Conservation (phyloP, 2,113 vertebrate species). For the Myotis davidii region DNA sequence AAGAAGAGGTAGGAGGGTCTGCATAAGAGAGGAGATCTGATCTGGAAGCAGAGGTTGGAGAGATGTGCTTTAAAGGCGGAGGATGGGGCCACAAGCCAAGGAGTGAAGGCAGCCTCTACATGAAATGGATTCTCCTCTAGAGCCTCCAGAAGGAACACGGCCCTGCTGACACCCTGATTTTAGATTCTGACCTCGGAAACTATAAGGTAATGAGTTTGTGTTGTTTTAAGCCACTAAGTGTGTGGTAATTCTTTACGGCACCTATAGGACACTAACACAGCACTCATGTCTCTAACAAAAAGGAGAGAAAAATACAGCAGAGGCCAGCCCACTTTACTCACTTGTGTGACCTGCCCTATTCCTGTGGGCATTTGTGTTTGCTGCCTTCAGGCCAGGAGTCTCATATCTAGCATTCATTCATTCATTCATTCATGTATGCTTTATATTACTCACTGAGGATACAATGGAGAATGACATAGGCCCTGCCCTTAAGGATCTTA, state of each 20-base stretch:
- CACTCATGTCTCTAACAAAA: not conserved
- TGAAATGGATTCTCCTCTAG: not conserved
- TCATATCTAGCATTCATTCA: not conserved
- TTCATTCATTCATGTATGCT: rapidly evolving
- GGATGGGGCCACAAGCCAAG: not conserved
- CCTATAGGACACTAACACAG: no score
- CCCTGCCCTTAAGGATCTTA: not conserved
- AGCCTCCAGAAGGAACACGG: not conserved
- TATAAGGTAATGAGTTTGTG: not conserved
- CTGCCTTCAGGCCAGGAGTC: not conserved
- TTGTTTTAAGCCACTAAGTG: not conserved
- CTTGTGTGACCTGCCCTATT: not conserved
- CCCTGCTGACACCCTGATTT: not conserved
- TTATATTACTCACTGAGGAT: not conserved
- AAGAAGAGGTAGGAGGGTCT: not conserved
- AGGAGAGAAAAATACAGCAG: not conserved
- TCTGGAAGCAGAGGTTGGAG: not conserved
- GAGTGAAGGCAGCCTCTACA: rapidly evolving
- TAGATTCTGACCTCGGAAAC: not conserved
- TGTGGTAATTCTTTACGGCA: not conserved
- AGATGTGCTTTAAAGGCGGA: not conserved
- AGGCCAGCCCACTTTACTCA: not conserved
- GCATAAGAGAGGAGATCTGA: not conserved
- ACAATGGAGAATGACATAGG: not conserved
- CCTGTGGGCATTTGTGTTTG: not conserved